Base-by-base conservation (phyloP, 1,140 invertebrate genomes). In the Theocolax elegans region DNA sequence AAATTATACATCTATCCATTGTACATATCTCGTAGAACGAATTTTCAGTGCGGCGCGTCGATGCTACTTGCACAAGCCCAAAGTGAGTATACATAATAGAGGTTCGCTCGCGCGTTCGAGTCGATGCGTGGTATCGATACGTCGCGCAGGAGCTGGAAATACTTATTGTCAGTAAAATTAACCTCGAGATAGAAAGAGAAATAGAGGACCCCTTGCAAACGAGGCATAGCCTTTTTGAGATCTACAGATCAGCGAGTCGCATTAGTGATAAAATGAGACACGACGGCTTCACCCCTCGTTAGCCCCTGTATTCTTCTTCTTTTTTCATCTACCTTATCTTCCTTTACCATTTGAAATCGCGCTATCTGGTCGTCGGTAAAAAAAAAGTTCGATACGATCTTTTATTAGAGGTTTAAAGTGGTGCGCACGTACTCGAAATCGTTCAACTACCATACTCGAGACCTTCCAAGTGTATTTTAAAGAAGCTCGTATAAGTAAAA, bases 251-350 rank as follows among this genome's bases (percentile, higher is more conserved):
- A 19, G 38, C 19, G 23, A 23, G 25, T 17, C 27, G 48, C 56
- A 59, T 51, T 49, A 38, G 58, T 25, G 67, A 69, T 44, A 69
- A 63, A 69, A 60, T 48, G 58, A 62, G 38, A 38, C 46, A 63
- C 58, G 59, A 62, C 56, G 58, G 17, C 15, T 27, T 40, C 15
- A 53, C 7, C 59, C 58, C 44, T 51, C 56, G 56, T 62, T 62
- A 25, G 40, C 21, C 19, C 25, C 48, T 35, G 19, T 21, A 23
- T 38, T 35, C 23, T 23, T 27, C 2, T 51, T 23, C 19, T 51
- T 12, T 9, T 44, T n/a, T 51, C 15, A 21, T 51, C 19, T 19
- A n/a, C n/a, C n/a, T n/a, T n/a, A n/a, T 19, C 23, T 21, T n/a
- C 19, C 9, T 23, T 51, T 9, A 10, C 9, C 48, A 9, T 15